A percentile compares a stretch with the other conserved stretches of the same genome.
Evolutionary conservation across 2,113 vertebrate species (phyloP).

Genomic region (Penelope pileata): DNA sequence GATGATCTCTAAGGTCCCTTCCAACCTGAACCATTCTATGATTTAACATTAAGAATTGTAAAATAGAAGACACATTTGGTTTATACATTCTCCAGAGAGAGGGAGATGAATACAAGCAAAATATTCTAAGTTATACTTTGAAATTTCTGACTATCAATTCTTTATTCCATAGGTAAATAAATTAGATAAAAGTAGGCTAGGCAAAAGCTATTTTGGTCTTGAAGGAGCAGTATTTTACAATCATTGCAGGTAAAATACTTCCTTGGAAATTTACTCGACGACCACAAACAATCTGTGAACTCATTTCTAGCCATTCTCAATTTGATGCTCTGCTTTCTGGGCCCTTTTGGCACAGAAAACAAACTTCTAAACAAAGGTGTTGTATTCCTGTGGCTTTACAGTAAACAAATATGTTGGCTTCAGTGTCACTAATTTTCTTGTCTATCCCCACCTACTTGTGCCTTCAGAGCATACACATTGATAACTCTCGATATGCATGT

Average conservation of each 20-base stretch:
- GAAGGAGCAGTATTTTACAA: not conserved
- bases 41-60: not conserved
- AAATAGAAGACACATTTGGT: not conserved
- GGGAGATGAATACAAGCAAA: not conserved
- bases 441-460: not conserved
- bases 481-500: not conserved
- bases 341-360: not conserved
- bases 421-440: not conserved
- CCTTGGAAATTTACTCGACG: not conserved
- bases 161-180: not conserved
- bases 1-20: too few species aligned
- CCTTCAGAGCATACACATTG: not conserved
- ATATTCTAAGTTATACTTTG: not conserved
- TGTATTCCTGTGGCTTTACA: not conserved
- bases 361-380: not conserved
- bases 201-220: not conserved
- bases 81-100: not conserved
- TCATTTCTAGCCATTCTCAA: not conserved
- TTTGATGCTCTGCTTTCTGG: not conserved
- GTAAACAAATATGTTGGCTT: not conserved
- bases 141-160: not conserved
- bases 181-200: not conserved
- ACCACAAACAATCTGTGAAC: not conserved
- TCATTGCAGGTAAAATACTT: not conserved
- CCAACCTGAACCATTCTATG: too few species aligned